phyloP scores from a whole-genome alignment of 2,888 invertebrate genomes.

The Thalpophila matura region DNA sequence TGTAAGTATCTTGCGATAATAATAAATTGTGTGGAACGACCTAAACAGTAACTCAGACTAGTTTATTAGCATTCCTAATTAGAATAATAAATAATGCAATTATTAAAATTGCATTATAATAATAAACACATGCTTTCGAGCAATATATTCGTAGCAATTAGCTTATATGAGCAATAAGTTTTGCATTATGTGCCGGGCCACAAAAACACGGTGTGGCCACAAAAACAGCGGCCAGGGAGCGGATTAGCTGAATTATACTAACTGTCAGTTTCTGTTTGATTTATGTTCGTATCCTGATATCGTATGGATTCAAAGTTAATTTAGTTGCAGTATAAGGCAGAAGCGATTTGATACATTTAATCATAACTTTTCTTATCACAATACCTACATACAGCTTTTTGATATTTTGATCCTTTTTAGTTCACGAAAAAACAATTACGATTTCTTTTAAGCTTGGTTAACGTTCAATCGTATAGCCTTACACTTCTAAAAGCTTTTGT shows the following conservation, averaged over 20 bases:
- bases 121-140: constrained; percentile 15
- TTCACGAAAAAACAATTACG: too few species aligned
- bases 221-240: constrained; percentile 43
- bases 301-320: constrained; percentile 16
- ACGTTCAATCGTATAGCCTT: too few species aligned
- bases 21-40: constrained; percentile 4
- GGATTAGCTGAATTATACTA: constrained; percentile 40
- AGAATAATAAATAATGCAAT: constrained; percentile 36
- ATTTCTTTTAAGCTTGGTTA: too few species aligned
- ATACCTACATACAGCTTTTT: too few species aligned
- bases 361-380: too few species aligned
- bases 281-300: constrained; percentile 33
- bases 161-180: constrained; percentile 17
- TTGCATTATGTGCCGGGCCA: constrained; percentile 36
- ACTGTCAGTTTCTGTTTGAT: constrained; percentile 53
- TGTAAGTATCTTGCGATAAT: constrained; percentile 40
- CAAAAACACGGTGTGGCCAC: constrained; percentile 31
- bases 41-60: constrained; percentile 19
- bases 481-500: too few species aligned
- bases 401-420: too few species aligned
- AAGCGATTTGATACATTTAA: background rate
- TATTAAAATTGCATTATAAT: constrained; percentile 41
- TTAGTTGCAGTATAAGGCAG: background rate
- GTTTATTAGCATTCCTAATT: constrained; percentile 26
- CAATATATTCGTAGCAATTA: constrained; percentile 32